Conservation (phyloP, 35 echinoderm and acorn worm genomes). For the Ophiothrix spiculata region DNA sequence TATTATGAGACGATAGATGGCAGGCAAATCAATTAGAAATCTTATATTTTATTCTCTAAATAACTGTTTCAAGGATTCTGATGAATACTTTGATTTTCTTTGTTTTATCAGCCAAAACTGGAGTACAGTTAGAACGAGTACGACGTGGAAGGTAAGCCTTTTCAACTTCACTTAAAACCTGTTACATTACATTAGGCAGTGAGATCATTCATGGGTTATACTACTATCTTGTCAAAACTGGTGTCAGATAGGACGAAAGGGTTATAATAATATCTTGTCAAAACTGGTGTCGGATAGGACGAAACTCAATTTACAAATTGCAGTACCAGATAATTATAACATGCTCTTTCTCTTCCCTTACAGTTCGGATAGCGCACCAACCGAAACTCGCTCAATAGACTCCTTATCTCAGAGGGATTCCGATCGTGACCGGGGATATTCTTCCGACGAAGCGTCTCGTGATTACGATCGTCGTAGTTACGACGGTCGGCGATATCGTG, state of each 20-base stretch:
- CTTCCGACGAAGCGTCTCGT: slow-evolving; percentile 46
- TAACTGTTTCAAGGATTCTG: too few relatives aligned
- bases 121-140: neutral
- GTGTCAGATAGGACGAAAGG: too few relatives aligned
- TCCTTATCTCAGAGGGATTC: slow-evolving; percentile 48
- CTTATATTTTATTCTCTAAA: too few relatives aligned
- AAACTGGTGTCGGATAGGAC: neutral
- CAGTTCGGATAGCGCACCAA: slow-evolving; percentile 33
- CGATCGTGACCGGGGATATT: slow-evolving; percentile 35
- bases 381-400: slow-evolving; percentile 42
- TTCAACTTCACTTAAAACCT: too few relatives aligned
- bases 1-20: too few relatives aligned
- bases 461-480: slow-evolving; percentile 37
- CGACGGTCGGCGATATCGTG: slow-evolving; percentile 27
- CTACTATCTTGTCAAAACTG: too few relatives aligned
- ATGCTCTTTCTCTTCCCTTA: neutral
- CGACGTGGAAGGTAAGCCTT: neutral
- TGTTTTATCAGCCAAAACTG: neutral
- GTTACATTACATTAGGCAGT: too few relatives aligned
- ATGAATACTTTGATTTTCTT: too few relatives aligned
- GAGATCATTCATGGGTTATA: too few relatives aligned
- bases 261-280: too few relatives aligned
- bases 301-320: neutral
- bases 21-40: too few relatives aligned
- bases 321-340: neutral